These are phyloP conservation scores for Matsumurasca onukii DNA, from an alignment of 1,140 invertebrate genomes.

Conservation along the genomic window DNA sequence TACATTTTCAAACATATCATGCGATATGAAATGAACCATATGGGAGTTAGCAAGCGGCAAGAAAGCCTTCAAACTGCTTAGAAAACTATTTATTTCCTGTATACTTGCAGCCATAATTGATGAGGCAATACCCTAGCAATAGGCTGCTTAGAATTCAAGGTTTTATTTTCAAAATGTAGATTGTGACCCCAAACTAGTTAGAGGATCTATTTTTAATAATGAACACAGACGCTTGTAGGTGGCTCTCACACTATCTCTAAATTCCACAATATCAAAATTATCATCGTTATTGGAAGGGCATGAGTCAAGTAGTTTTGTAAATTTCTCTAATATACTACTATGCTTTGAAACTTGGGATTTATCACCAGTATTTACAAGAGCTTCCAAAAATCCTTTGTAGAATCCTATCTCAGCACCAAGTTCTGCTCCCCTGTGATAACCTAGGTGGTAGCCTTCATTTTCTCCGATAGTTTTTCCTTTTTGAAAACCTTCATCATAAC, in stretches of 20 bases:
- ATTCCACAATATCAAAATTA: constrained; percentile 42
- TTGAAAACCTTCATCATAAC: constrained; percentile 43
- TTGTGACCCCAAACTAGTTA: not conserved
- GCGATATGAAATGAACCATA: constrained; percentile 76
- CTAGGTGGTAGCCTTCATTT: constrained; percentile 46
- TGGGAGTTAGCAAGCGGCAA: constrained; percentile 69
- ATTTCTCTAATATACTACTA: constrained; percentile 36
- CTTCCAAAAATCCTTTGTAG: constrained; percentile 42
- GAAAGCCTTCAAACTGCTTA: constrained; percentile 58
- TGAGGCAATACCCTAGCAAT: no score
- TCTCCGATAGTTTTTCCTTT: constrained; percentile 43
- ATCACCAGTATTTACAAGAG: constrained; percentile 3
- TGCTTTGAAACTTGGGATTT: constrained; percentile 3
- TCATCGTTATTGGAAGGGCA: constrained; percentile 44
- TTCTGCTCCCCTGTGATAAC: constrained; percentile 46
- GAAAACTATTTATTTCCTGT: constrained; percentile 53
- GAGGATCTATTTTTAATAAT: constrained; percentile 42
- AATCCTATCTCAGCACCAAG: constrained; percentile 47
- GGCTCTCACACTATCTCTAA: constrained; percentile 41
- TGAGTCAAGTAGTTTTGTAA: constrained; percentile 39
- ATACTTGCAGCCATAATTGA: no score
- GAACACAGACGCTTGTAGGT: constrained; percentile 46
- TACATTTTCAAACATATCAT: constrained; percentile 63
- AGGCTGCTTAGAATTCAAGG: constrained; percentile 18
- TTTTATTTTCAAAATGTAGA: constrained; percentile 1